Evolutionary conservation across 1,140 invertebrate genomes (phyloP), one percentile per base, ranked within the genome.

Genomic region (Listronotus oregonensis): DNA sequence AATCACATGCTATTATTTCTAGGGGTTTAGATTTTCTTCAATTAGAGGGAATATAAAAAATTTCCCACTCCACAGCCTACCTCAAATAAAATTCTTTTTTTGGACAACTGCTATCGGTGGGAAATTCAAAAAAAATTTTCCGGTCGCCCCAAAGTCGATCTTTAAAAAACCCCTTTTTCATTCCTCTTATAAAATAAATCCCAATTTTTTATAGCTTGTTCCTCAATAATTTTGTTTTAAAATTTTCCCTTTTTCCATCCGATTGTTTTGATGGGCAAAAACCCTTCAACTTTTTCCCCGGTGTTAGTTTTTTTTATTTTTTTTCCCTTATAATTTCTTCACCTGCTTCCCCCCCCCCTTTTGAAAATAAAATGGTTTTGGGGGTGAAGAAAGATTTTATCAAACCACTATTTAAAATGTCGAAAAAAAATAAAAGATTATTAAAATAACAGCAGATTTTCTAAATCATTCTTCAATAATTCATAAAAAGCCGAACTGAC

Each of bases 21-120:
- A 90, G 85, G n/a, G n/a, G 72, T 86, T 85, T 0, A 83, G 76
- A 32, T 89, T 86, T 72, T 93, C 93, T 77, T 95, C 88, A 4
- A 97, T 75, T 39, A 99, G 76, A 0, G 97, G 97, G 82, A 93
- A 98, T 50, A 98, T 83, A 75, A 99, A n/a, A n/a, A 92, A 81
- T 99, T 99, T 0, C 97, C 97, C 47, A 98, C 96, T 6, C 97
- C 97, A 82, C 97, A 99, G 0, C 97, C 97, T 17, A 98, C 86
- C 83, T 99, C 96, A 9, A 98, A 80, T 32, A 90, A 82, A 2
- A 82, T 76, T 56, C 80, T 75, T 57, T 67, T 69, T 67, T 6
- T 18, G 39, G 10, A 10, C 76, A 47, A 6, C 77, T 21, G 51
- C 83, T 77, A 52, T 76, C 73, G 49, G 75, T 74, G 14, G 83